Evolutionary conservation across 1,140 invertebrate species (phyloP).

Genomic region (Heliconius melpomene): DNA sequence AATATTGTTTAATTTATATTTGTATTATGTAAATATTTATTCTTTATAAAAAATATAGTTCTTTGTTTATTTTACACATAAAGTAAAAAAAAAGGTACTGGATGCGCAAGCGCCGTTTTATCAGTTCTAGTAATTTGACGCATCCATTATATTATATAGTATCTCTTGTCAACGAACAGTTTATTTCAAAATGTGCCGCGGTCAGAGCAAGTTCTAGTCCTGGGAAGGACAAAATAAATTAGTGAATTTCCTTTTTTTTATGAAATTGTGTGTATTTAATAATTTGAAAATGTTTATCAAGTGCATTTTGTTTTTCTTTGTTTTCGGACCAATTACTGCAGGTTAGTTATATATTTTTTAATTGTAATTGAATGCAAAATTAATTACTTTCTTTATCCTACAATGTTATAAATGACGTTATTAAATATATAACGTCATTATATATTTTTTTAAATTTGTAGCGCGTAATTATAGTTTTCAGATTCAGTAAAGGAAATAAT

Average conservation of each 20-base stretch:
- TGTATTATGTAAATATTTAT: neutral
- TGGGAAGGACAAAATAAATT: constrained; percentile 36
- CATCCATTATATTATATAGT: constrained; percentile 34
- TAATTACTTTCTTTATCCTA: neutral
- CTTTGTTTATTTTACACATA: neutral
- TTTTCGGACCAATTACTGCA: constrained; percentile 49
- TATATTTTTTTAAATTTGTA: too few species aligned
- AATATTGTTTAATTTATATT: too few species aligned
- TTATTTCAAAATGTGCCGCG: constrained; percentile 47
- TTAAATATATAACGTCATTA: too few species aligned
- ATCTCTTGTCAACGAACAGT: neutral
- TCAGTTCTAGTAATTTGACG: constrained; percentile 12
- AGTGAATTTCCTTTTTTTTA: constrained; percentile 35
- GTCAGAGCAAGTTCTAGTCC: constrained; percentile 43
- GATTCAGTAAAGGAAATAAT: too few species aligned
- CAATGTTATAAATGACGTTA: too few species aligned
- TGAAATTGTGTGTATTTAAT: constrained; percentile 40
- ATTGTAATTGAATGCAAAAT: neutral
- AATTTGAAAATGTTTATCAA: constrained; percentile 51
- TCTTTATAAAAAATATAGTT: neutral
- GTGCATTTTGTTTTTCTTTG: constrained; percentile 54
- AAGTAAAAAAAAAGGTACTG: constrained; percentile 2
- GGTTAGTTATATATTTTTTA: constrained; percentile 38
- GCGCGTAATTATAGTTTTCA: too few species aligned
- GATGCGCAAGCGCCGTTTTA: neutral